Evolutionary conservation across 2,113 vertebrate species (phyloP).

Genomic region (Nicator chloris): DNA sequence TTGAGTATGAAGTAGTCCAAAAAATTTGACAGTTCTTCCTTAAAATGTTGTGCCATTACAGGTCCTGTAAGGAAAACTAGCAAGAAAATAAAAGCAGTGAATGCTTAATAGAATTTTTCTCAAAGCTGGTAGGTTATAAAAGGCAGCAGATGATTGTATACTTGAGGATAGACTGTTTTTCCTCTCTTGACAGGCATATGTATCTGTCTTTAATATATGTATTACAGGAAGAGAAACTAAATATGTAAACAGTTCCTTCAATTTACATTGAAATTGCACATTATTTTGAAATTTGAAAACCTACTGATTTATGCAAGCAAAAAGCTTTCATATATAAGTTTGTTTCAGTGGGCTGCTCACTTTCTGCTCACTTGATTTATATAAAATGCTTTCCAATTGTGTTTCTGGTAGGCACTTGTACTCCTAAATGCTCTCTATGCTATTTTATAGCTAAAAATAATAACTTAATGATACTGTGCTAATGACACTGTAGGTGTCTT

Average conservation of each 20-base stretch:
- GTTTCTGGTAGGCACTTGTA: not conserved
- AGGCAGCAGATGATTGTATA: not conserved
- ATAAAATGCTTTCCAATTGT: not conserved
- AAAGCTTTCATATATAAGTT: not conserved
- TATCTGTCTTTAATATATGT: not conserved
- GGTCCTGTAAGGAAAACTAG: not conserved
- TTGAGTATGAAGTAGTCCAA: not conserved
- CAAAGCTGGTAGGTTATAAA: not conserved
- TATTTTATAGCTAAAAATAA: not conserved
- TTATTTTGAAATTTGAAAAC: not conserved
- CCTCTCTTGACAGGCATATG: not conserved
- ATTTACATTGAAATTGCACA: conserved; percentile 1
- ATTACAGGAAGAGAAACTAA: not conserved
- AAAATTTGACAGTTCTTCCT: not conserved
- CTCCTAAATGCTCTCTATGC: not conserved
- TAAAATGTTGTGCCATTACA: not conserved
- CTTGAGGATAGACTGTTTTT: not conserved
- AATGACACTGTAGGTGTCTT: not conserved
- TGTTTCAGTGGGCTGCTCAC: not conserved
- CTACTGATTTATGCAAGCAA: not conserved
- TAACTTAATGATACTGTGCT: not conserved
- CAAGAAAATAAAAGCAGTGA: not conserved
- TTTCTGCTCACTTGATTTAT: not conserved
- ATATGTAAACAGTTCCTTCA: not conserved
- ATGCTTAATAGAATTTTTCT: not conserved